A percentile compares a stretch with the other conserved stretches of the same genome.
Evolutionary conservation across 2,113 vertebrate genomes (phyloP).

Genomic region (Tenrec ecaudatus): DNA sequence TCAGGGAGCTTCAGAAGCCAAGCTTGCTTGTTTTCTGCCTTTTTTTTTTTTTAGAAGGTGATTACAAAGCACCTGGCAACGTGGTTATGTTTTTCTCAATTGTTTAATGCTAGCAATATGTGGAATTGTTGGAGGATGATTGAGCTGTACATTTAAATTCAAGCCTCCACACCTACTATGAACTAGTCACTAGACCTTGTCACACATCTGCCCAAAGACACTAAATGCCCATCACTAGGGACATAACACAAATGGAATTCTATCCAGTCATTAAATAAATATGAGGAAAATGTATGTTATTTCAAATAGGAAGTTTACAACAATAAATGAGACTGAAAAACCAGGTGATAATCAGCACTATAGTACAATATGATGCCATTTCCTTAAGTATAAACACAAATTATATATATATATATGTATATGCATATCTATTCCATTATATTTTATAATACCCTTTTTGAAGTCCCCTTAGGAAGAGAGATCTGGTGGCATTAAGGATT

Average conservation of each 20-base stretch:
- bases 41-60: too few relatives aligned
- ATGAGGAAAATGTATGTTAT: background rate
- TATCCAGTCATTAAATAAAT: background rate
- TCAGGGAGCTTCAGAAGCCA: too few relatives aligned
- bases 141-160: background rate
- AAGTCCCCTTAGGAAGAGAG: too few relatives aligned
- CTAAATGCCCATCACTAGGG: background rate
- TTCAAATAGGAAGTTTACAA: background rate
- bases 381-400: background rate
- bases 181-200: background rate
- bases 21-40: too few relatives aligned
- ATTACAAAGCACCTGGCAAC: too few relatives aligned
- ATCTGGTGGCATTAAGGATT: too few relatives aligned
- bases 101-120: background rate
- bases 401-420: too few relatives aligned
- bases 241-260: background rate
- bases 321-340: background rate
- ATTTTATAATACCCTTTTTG: too few relatives aligned
- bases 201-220: background rate
- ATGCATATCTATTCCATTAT: too few relatives aligned
- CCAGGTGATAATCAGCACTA: background rate
- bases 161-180: fast-evolving
- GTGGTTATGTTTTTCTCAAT: background rate
- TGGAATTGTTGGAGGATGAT: background rate
- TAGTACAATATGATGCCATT: background rate